phyloP scores from a whole-genome alignment of 2,888 invertebrate species.

The Strigamia maritima region DNA sequence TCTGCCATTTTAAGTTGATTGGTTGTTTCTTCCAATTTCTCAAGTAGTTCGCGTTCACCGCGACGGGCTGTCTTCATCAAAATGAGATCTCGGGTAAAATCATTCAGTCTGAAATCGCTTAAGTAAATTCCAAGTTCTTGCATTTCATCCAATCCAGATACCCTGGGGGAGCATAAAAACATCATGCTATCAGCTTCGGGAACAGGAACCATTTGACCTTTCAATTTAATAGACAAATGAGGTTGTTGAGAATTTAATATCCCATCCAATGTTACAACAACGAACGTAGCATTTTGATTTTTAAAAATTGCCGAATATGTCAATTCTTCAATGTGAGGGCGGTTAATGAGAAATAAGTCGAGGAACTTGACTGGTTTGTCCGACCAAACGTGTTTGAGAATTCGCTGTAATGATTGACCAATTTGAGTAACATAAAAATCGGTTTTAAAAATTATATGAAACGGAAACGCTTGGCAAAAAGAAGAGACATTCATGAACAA shows the following conservation, averaged over 20 bases:
- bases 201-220: slow-evolving; percentile 47
- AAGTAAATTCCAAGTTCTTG: slow-evolving; percentile 44
- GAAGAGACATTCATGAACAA: slow-evolving; percentile 41
- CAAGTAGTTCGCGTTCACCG: slow-evolving; percentile 46
- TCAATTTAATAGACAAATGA: slow-evolving; percentile 1
- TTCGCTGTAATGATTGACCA: slow-evolving; percentile 41
- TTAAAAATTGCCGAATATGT: slow-evolving; percentile 45
- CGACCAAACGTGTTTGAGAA: slow-evolving; percentile 35
- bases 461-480: slow-evolving; percentile 46
- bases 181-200: slow-evolving; percentile 46
- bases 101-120: slow-evolving; percentile 47
- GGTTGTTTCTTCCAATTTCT: slow-evolving; percentile 47
- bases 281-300: slow-evolving; percentile 44
- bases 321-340: slow-evolving; percentile 44
- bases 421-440: slow-evolving; percentile 42
- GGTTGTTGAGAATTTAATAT: not conserved
- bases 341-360: slow-evolving; percentile 45
- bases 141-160: slow-evolving; percentile 45
- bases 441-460: slow-evolving; percentile 46
- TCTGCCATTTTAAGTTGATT: slow-evolving; percentile 47
- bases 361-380: slow-evolving; percentile 41
- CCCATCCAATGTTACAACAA: slow-evolving; percentile 39
- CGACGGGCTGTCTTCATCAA: slow-evolving; percentile 45
- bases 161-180: slow-evolving; percentile 47
- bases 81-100: slow-evolving; percentile 46